These are phyloP conservation scores for Dendrolimus kikuchii DNA, from an alignment of 1,140 invertebrate genomes.

Conservation along the genomic window DNA sequence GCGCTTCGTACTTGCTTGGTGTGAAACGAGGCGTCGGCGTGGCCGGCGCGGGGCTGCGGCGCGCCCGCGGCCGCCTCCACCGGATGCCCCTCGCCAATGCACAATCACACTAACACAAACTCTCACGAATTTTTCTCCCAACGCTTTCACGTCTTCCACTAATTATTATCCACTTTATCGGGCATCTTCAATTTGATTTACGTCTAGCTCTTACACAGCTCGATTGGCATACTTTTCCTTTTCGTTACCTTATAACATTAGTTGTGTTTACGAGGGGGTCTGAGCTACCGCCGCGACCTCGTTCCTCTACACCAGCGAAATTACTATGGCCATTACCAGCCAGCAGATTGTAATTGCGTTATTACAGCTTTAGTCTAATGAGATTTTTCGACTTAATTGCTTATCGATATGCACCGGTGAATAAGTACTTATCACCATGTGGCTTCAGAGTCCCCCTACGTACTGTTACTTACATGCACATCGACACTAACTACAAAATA, in stretches of 20 bases:
- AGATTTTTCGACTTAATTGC: slow-evolving; percentile 21
- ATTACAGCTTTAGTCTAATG: slow-evolving; percentile 17
- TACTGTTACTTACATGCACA: too few relatives aligned
- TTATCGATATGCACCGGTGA: neutral
- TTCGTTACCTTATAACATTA: slow-evolving; percentile 41
- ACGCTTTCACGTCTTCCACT: slow-evolving; percentile 70
- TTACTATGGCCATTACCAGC: slow-evolving; percentile 15
- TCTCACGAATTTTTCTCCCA: slow-evolving; percentile 71
- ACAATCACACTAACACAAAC: slow-evolving; percentile 68
- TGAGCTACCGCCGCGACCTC: slow-evolving; percentile 30
- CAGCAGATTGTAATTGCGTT: slow-evolving; percentile 11
- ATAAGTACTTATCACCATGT: too few relatives aligned
- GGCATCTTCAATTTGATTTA: slow-evolving; percentile 72
- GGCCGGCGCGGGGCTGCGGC: too few relatives aligned
- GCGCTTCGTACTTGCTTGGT: too few relatives aligned
- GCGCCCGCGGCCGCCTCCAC: slow-evolving; percentile 8
- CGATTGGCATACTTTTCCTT: slow-evolving; percentile 67
- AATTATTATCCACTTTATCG: slow-evolving; percentile 73
- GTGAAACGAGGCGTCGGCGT: too few relatives aligned
- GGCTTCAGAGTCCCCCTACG: too few relatives aligned
- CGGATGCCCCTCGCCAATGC: slow-evolving; percentile 63
- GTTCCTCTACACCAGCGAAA: slow-evolving; percentile 24
- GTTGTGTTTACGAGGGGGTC: slow-evolving; percentile 13
- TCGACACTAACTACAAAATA: too few relatives aligned
- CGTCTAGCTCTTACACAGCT: slow-evolving; percentile 58